Conservation (phyloP, 2,888 invertebrate genomes). For the Druceiella hillmani region DNA sequence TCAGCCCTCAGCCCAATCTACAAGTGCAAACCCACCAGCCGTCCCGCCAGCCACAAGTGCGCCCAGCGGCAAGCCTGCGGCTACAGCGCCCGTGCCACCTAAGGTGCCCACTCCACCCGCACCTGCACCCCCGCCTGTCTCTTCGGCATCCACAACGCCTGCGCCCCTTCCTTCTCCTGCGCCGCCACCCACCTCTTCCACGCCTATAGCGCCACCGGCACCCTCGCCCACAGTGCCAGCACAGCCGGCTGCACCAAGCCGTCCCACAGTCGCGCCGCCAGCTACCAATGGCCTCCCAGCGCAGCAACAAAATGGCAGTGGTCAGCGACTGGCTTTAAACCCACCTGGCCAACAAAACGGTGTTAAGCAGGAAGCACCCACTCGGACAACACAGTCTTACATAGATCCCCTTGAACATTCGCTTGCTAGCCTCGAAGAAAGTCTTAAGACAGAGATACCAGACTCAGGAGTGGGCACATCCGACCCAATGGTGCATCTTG, state of each 20-base stretch:
- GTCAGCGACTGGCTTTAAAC: constrained; percentile 9
- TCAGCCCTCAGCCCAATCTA: no score
- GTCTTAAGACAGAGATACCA: constrained; percentile 52
- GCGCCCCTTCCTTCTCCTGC: constrained; percentile 26
- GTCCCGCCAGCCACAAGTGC: constrained; percentile 31
- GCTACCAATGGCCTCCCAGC: constrained; percentile 31
- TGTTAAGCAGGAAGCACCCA: constrained; percentile 7
- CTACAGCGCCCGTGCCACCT: constrained; percentile 1
- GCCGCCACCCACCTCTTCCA: constrained; percentile 27
- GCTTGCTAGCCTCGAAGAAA: constrained; percentile 63
- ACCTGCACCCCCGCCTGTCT: constrained; percentile 6
- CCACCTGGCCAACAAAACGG: constrained; percentile 3
- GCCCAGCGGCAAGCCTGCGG: constrained; percentile 5
- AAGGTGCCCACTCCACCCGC: constrained; percentile 5
- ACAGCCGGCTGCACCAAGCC: constrained; percentile 25
- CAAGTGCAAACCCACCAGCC: no score
- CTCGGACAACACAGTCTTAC: constrained; percentile 46
- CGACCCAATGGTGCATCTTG: constrained; percentile 44
- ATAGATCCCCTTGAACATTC: constrained; percentile 68
- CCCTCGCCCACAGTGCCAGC: constrained; percentile 15
- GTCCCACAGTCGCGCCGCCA: constrained; percentile 25
- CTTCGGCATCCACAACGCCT: constrained; percentile 18
- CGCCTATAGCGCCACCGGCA: constrained; percentile 20
- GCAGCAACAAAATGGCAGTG: constrained; percentile 25
- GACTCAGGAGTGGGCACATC: constrained; percentile 48